Evolutionary conservation across 2,113 vertebrate genomes (phyloP).

Genomic region (Microcebus griseorufus): DNA sequence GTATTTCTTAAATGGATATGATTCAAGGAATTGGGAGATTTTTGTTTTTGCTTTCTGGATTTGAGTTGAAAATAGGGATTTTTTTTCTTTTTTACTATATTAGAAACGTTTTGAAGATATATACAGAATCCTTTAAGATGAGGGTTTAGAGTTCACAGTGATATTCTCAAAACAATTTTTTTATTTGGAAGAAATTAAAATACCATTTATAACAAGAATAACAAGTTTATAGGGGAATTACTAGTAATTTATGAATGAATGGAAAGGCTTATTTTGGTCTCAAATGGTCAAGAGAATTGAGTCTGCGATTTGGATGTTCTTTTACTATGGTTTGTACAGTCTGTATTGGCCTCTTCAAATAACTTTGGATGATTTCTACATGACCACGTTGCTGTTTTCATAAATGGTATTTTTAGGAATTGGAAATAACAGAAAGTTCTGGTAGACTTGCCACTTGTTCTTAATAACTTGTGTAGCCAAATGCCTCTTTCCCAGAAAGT

Average conservation of each 20-base stretch:
- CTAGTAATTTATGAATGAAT: conserved; percentile 27
- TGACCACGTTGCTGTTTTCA: conserved; percentile 58
- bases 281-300: background rate
- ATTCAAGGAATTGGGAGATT: conserved; percentile 30
- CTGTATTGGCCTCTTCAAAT: conserved; percentile 49
- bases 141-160: background rate
- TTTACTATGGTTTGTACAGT: conserved; percentile 34
- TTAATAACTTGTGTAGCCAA: background rate
- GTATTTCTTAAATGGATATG: background rate
- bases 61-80: conserved; percentile 1
- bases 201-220: background rate
- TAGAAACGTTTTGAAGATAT: conserved; percentile 8
- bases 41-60: conserved; percentile 17
- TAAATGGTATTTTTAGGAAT: conserved; percentile 62
- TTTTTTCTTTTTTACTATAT: background rate
- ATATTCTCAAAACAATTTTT: conserved; percentile 27
- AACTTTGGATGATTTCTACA: conserved; percentile 54
- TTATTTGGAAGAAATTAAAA: conserved; percentile 42
- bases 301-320: conserved; percentile 17
- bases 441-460: conserved; percentile 19
- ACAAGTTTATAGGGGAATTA: conserved; percentile 22
- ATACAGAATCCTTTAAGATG: background rate
- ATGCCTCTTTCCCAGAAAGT: conserved; percentile 9
- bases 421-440: conserved; percentile 72
- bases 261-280: background rate